Evolutionary conservation across 2,888 invertebrate species (phyloP), one percentile per base, ranked within the genome.

Genomic region (Parthenolecanium corni): DNA sequence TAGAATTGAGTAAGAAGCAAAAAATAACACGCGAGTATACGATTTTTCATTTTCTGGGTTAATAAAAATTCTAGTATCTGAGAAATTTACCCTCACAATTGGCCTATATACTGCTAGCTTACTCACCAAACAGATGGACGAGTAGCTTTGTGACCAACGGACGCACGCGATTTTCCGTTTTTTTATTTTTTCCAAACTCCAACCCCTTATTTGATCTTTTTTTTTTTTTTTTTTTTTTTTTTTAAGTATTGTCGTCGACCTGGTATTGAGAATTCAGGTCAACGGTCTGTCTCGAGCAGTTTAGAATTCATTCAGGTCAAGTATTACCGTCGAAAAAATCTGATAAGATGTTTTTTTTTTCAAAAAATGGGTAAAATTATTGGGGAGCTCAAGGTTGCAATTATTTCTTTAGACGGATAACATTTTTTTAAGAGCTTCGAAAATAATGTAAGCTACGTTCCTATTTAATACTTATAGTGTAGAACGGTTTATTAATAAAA

Each of bases 101-200:
- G 54, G 54, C 44, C 44, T 53, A 53, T 23, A 54, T 42, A 24
- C 23, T 23, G n/a, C 24, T 18, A 12, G 24, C 24, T 54, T 24
- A 23, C 38, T 54, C 44, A 44, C n/a, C 20, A 56, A 44, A 42
- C 40, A 56, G 56, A 56, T 42, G 44, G 56, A 56, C 46, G 25
- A 56, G 44, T 56, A 44, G 44, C 24, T 42, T 56, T 54, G 44
- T 56, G 56, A 56, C 56, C 56, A 56, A 25, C 42, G 42, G 42
- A 24, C 56, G 40, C 56, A 56, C 56, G 56, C 56, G 56, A 56
- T 42, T 42, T 56, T 56, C 18, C 44, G 25, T 56, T 56, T 40
- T 25, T 25, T 44, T 44, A 14, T 20, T 44, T 44, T 44, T 44
- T n/a, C 16, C 18, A n/a, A 9, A 44, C 16, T n/a, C 9, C 31